Conservation (phyloP, 1,140 invertebrate species). For the Trichonephila clavipes region DNA sequence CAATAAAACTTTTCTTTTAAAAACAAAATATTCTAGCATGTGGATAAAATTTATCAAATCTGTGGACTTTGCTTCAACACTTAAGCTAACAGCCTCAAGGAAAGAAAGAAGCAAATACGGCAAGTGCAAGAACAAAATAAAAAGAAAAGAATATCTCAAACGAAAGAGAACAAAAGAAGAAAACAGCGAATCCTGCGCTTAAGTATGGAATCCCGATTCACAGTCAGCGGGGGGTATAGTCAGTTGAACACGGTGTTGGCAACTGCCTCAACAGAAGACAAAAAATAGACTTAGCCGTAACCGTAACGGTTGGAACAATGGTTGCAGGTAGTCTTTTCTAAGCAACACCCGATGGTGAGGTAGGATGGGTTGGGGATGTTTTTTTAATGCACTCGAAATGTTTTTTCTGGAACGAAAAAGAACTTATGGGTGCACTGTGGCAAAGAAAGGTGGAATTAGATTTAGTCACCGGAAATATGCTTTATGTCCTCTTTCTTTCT, state of each 20-base stretch:
- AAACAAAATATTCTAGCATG: no score
- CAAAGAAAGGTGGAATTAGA: conserved; percentile 15
- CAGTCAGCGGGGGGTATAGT: conserved; percentile 64
- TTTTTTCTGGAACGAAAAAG: conserved; percentile 23
- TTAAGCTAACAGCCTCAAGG: background rate
- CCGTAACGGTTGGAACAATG: conserved; percentile 63
- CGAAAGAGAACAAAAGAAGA: background rate
- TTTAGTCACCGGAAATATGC: background rate
- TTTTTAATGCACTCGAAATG: conserved; percentile 36
- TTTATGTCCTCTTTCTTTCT: background rate
- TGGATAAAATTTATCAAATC: no score
- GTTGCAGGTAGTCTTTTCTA: conserved; percentile 61
- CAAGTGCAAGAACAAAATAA: background rate
- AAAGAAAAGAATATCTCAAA: background rate
- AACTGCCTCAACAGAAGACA: conserved; percentile 30
- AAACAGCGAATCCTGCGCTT: conserved; percentile 24
- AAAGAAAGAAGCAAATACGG: background rate
- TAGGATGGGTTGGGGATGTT: background rate
- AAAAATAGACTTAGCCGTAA: conserved; percentile 67
- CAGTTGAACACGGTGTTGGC: conserved; percentile 44
- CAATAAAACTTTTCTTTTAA: no score
- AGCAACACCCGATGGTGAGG: background rate
- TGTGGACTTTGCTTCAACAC: background rate
- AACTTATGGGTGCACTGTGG: conserved; percentile 18
- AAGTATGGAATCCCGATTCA: conserved; percentile 50